Evolutionary conservation across 2,888 invertebrate species (phyloP), one percentile per base, ranked within the genome.

Genomic region (Thymelicus acteon): DNA sequence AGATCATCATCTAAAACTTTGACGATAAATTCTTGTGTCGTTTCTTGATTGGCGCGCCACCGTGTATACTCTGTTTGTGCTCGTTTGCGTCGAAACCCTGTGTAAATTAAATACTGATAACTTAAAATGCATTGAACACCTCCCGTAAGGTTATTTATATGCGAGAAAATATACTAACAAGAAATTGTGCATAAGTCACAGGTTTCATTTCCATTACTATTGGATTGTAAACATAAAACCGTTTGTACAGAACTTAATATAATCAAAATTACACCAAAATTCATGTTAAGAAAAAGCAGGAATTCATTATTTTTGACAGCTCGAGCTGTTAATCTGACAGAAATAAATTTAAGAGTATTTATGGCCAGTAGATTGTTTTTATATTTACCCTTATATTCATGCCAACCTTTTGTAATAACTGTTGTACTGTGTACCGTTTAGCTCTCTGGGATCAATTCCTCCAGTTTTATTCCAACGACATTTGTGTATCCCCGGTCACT

Each of bases 1-100:
- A 86, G 57, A 44, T 90, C 91, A 48, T 93, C 93, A 73, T 93
- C 93, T 71, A 92, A 85, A 73, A 93, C 88, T 81, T 93, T 90
- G n/a, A 93, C 91, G 73, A 93, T 80, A 73, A 93, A 93, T 75
- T 92, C 89, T 71, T 82, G 82, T 60, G 89, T 85, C 2, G 86
- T 83, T 67, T 84, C 85, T 74, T 79, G 71, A 75, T 87, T 88
- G 40, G 84, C 79, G 71, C 79, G 82, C 93, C 93, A 93, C 75
- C 93, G 84, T 13, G 91, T 93, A 63, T 93, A 93, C 71, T 92
- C 91, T 70, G 75, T 71, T 7, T 77, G 75, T 47, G 87, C 85
- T 75, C 93, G 87, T 82, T 91, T 93, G 52, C 82, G 80, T 19
- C 93, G 88, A 72, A 83, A 78, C 75, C 78, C 89, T 90, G 72